phyloP scores from a whole-genome alignment of 2,113 vertebrate genomes.

The Lepisosteus oculatus region DNA sequence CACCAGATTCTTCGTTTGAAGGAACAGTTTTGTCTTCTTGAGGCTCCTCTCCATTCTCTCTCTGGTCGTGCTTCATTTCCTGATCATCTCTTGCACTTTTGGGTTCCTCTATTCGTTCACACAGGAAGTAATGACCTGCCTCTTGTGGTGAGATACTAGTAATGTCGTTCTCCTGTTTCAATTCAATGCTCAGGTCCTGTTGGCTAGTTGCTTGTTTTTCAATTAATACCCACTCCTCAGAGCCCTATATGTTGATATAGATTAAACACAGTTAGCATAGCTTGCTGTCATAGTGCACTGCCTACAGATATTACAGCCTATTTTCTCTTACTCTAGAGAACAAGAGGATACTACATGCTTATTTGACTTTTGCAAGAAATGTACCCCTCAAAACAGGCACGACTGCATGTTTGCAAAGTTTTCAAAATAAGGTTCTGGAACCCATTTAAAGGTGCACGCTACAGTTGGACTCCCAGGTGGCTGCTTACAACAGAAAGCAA shows the following conservation, averaged over 20 bases:
- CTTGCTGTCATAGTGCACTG: constrained; percentile 27
- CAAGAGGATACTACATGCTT: no score
- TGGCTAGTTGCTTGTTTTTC: constrained; percentile 85
- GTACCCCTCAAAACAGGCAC: no score
- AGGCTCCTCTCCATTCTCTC: constrained; percentile 55
- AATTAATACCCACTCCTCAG: constrained; percentile 98
- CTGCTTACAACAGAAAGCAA: no score
- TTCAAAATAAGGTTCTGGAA: no score
- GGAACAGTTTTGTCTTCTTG: constrained; percentile 56
- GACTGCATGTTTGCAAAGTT: no score
- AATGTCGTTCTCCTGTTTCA: constrained; percentile 59
- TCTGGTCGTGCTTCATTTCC: constrained; percentile 55
- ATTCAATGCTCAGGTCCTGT: constrained; percentile 68
- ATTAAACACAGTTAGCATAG: constrained; percentile 90
- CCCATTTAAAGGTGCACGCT: no score
- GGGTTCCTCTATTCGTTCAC: constrained; percentile 50
- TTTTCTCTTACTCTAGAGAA: no score
- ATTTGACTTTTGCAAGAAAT: no score
- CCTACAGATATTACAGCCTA: not conserved
- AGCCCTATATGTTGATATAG: constrained; percentile 94
- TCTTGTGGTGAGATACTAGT: constrained; percentile 37
- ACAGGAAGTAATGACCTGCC: constrained; percentile 53
- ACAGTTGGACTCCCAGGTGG: no score
- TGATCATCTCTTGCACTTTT: constrained; percentile 49
- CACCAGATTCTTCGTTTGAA: constrained; percentile 37